Conservation (phyloP, 2,797 vertebrate genomes). For the Anguilla anguilla region DNA sequence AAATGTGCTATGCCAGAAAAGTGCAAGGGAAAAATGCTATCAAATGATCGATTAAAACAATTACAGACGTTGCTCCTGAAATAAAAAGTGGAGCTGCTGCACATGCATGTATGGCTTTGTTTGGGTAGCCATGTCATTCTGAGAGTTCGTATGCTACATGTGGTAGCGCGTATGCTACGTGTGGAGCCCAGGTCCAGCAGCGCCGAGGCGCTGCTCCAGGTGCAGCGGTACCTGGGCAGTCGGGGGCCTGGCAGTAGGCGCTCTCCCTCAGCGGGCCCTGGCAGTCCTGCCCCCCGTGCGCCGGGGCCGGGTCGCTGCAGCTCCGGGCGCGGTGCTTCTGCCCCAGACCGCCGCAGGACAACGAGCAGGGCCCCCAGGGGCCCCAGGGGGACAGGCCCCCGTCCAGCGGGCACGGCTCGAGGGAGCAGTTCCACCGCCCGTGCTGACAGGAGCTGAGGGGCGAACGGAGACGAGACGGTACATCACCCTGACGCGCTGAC, state of each 20-base stretch:
- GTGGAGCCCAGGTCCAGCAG: neutral
- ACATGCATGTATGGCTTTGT: too few relatives aligned
- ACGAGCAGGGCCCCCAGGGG: constrained; percentile 78
- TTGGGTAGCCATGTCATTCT: too few relatives aligned
- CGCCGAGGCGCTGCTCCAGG: neutral
- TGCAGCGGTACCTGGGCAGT: constrained; percentile 75
- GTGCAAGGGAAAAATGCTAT: too few relatives aligned
- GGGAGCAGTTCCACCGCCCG: constrained; percentile 77
- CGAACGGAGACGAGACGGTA: neutral
- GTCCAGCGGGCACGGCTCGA: constrained; percentile 67
- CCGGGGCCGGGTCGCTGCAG: constrained; percentile 69
- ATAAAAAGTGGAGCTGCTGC: too few relatives aligned
- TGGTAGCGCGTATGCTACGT: neutral
- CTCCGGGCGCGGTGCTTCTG: constrained; percentile 71
- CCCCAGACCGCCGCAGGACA: constrained; percentile 82
- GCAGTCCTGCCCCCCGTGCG: constrained; percentile 73
- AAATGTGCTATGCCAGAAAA: too few relatives aligned
- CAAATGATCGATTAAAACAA: too few relatives aligned
- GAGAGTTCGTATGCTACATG: neutral
- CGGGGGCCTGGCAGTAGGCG: constrained; percentile 77
- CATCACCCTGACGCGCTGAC: neutral
- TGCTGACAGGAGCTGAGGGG: constrained; percentile 73
- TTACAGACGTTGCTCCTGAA: too few relatives aligned
- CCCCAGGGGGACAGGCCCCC: constrained; percentile 76
- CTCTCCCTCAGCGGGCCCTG: constrained; percentile 69